Conservation (phyloP, 2,888 invertebrate species). For the Agrochola litura region DNA sequence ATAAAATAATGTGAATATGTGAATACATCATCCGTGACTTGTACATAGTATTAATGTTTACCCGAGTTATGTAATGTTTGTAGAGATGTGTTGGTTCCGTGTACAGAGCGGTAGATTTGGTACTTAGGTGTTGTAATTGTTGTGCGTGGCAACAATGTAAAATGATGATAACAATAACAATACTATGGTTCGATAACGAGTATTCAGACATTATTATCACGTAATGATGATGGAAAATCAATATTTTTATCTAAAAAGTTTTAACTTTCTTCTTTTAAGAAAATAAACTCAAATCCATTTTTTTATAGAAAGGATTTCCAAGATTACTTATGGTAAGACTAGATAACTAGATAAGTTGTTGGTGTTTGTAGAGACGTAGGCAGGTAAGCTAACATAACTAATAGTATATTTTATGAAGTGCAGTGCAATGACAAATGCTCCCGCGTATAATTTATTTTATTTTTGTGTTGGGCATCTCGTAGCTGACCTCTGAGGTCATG, state of each 20-base stretch:
- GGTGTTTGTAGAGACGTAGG: not conserved
- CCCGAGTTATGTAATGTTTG: conserved; percentile 70
- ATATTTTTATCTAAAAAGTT: not conserved
- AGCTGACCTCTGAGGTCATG: no score
- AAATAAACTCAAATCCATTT: not conserved
- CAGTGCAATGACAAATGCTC: no score
- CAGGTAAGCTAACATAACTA: not conserved
- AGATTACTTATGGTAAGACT: not conserved
- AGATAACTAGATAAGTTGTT: not conserved
- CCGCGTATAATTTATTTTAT: not conserved
- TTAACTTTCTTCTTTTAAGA: not conserved
- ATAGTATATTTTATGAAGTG: not conserved
- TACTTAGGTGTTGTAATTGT: conserved; percentile 52
- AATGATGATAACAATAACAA: conserved; percentile 42
- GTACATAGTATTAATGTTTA: conserved; percentile 66
- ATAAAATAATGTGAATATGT: conserved; percentile 43
- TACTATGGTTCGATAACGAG: conserved; percentile 10
- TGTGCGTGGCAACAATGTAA: conserved; percentile 49
- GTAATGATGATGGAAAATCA: conserved; percentile 18
- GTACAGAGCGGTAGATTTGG: conserved; percentile 45
- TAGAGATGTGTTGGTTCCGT: conserved; percentile 67
- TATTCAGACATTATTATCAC: conserved; percentile 25
- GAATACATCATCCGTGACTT: conserved; percentile 62
- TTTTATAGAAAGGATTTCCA: not conserved
- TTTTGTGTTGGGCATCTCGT: no score